phyloP scores from a whole-genome alignment of 2,113 vertebrate species.

The Elaphurus davidianus region DNA sequence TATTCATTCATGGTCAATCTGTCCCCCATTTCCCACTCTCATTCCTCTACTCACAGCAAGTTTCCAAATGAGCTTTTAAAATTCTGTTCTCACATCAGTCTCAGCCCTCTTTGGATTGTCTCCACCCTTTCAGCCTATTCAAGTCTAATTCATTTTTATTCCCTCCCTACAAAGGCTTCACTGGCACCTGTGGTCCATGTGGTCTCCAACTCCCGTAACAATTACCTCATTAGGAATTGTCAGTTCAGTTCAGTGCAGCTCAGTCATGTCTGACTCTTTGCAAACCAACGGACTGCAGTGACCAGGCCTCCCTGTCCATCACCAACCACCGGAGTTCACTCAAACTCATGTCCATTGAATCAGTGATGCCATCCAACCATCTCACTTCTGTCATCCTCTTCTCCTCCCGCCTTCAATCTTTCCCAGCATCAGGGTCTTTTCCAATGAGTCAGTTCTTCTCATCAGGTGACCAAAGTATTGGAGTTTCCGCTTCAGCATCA shows the following conservation, averaged over 20 bases:
- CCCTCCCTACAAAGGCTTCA: background rate
- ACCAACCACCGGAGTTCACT: background rate
- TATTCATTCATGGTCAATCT: background rate
- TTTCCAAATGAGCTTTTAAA: background rate
- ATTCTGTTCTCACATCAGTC: background rate
- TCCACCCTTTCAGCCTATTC: background rate
- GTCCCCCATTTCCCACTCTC: background rate
- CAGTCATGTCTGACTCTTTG: background rate
- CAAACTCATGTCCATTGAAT: background rate
- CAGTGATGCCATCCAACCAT: background rate
- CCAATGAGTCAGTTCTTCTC: background rate
- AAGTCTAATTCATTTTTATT: background rate
- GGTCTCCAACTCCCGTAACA: background rate
- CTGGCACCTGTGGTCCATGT: background rate
- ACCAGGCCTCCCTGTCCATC: background rate
- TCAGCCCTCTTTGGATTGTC: background rate
- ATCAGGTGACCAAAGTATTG: background rate
- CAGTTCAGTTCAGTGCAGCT: background rate
- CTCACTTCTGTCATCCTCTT: background rate
- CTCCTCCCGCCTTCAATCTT: background rate
- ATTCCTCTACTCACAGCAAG: background rate
- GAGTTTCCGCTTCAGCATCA: background rate
- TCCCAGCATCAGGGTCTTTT: background rate
- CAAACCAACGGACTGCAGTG: fast-evolving
- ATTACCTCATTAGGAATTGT: background rate